Evolutionary conservation across 2,113 vertebrate species (phyloP).

Genomic region (Triplophysa dalaica): DNA sequence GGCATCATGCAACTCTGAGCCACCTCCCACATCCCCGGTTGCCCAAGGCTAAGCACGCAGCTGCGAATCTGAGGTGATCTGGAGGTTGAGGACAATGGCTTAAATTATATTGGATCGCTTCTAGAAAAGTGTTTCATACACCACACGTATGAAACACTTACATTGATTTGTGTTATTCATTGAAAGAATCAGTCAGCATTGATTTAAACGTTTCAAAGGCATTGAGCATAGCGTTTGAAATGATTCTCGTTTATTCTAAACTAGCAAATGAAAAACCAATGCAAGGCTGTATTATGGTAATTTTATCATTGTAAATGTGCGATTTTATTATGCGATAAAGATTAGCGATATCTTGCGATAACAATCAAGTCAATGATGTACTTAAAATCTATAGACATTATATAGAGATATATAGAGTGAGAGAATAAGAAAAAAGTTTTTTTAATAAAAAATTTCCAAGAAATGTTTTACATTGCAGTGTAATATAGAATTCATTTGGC

Average conservation of each 20-base stretch:
- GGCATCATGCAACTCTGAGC: not conserved
- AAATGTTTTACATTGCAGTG: no score
- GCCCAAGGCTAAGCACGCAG: not conserved
- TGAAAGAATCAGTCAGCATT: not conserved
- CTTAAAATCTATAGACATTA: no score
- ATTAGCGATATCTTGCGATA: no score
- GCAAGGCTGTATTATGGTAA: no score
- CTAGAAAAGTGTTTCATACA: not conserved
- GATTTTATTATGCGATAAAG: no score
- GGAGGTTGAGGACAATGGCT: conserved; percentile 18
- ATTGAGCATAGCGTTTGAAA: not conserved
- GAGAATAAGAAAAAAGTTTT: no score
- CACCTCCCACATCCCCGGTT: not conserved
- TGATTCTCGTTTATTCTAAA: no score
- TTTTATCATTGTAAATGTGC: no score
- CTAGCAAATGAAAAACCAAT: no score
- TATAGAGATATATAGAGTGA: no score
- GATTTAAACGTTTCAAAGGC: not conserved
- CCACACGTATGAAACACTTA: not conserved
- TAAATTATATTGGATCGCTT: not conserved
- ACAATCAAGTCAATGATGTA: no score
- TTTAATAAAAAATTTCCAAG: no score
- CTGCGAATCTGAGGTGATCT: not conserved
- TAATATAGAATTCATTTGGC: not conserved
- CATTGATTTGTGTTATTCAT: not conserved